Conservation (phyloP, 2,888 invertebrate species). For the Tigriopus californicus region DNA sequence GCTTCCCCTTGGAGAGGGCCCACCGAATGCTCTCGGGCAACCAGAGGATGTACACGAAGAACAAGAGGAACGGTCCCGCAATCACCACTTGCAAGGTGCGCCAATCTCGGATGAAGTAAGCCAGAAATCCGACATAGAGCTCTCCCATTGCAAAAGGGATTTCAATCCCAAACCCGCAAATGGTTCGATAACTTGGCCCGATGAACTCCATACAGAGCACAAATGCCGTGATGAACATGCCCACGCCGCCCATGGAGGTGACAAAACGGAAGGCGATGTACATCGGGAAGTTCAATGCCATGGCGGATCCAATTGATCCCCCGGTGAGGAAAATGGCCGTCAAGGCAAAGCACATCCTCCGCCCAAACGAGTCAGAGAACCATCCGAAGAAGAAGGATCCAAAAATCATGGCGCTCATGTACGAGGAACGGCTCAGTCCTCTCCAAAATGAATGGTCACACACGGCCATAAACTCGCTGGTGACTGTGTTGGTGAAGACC, state of each 20-base stretch:
- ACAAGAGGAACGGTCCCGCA: not conserved
- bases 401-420: not conserved
- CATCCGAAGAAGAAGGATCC: constrained; percentile 5
- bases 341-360: not conserved
- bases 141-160: constrained; percentile 6
- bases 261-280: constrained; percentile 7
- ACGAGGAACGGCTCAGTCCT: not conserved
- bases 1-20: not conserved
- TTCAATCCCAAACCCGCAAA: not conserved
- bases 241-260: not conserved
- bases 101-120: constrained; percentile 5
- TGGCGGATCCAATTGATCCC: not conserved
- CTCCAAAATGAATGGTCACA: not conserved
- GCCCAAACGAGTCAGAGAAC: not conserved
- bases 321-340: not conserved
- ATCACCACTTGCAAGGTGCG: not conserved
- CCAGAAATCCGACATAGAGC: not conserved
- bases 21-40: constrained; percentile 7
- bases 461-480: not conserved
- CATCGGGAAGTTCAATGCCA: not conserved
- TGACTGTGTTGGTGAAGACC: not conserved
- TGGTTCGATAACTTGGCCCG: not conserved
- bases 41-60: not conserved
- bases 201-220: not conserved
- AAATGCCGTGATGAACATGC: constrained; percentile 1